phyloP scores from a whole-genome alignment of 2,113 vertebrate genomes.

The Brachyhypopomus occidentalis region DNA sequence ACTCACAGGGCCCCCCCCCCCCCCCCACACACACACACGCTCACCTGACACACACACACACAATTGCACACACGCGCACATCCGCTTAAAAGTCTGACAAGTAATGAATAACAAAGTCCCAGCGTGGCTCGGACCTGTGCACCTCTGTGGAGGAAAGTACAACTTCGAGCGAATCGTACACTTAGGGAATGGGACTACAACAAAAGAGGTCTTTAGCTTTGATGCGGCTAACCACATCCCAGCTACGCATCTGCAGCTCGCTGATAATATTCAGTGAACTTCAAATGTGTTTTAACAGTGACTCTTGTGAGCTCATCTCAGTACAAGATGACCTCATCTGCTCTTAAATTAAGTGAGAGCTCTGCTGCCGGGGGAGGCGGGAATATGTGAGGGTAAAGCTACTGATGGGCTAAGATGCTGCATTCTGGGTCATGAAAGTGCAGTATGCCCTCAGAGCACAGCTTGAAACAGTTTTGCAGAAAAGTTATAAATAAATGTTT shows the following conservation, averaged over 20 bases:
- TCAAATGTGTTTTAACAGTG: neutral
- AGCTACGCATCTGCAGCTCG: neutral
- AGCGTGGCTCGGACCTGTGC: neutral
- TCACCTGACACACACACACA: neutral
- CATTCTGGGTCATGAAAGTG: too few species aligned
- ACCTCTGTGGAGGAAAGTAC: neutral
- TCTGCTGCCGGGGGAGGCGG: neutral
- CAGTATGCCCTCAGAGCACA: too few species aligned
- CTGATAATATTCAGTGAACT: neutral
- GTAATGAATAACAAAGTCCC: too few species aligned
- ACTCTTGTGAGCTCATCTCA: neutral
- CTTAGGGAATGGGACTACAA: neutral
- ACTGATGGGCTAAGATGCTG: too few species aligned
- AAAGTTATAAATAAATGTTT: too few species aligned
- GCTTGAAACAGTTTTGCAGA: too few species aligned
- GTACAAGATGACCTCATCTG: neutral
- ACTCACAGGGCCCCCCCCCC: conserved; percentile 40
- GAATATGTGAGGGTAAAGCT: neutral
- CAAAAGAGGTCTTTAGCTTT: neutral
- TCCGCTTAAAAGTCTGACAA: too few species aligned
- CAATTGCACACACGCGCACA: too few species aligned
- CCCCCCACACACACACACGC: neutral
- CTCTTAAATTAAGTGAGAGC: neutral
- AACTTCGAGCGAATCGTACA: neutral
- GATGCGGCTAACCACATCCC: neutral